A percentile compares a stretch with the other conserved stretches of the same genome.
Conservation (phyloP, 2,888 invertebrate genomes). For the Boloria selene region DNA sequence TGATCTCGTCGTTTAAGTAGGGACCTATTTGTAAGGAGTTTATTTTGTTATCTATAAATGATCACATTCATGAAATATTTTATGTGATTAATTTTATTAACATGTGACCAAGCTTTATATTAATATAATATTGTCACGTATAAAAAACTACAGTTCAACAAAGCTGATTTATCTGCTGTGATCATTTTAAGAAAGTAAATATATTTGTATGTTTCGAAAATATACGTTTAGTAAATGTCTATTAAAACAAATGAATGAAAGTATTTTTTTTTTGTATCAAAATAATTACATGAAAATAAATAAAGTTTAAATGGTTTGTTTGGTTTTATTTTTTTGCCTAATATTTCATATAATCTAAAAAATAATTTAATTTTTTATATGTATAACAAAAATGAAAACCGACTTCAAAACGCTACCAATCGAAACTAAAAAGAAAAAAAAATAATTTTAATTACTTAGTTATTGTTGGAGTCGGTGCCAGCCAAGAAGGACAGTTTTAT, state of each 20-base stretch:
- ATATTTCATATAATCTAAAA: no score
- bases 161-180: conserved; percentile 52
- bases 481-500: no score
- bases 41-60: not conserved
- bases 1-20: conserved; percentile 25
- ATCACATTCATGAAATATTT: not conserved
- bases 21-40: conserved; percentile 2
- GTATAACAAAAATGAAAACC: no score
- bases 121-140: conserved; percentile 1
- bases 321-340: conserved; percentile 2
- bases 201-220: conserved; percentile 5
- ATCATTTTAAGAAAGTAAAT: conserved; percentile 40
- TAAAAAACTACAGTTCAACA: conserved; percentile 45
- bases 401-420: no score
- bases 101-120: conserved; percentile 22
- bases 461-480: no score
- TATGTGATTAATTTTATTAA: not conserved
- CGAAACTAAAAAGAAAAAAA: no score
- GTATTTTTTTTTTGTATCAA: conserved; percentile 15
- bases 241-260: conserved; percentile 10
- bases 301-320: not conserved
- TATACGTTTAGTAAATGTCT: conserved; percentile 1
- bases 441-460: no score
- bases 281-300: not conserved
- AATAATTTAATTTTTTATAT: no score